phyloP scores from a whole-genome alignment of 2,888 invertebrate genomes.

The Agrilus biguttatus region DNA sequence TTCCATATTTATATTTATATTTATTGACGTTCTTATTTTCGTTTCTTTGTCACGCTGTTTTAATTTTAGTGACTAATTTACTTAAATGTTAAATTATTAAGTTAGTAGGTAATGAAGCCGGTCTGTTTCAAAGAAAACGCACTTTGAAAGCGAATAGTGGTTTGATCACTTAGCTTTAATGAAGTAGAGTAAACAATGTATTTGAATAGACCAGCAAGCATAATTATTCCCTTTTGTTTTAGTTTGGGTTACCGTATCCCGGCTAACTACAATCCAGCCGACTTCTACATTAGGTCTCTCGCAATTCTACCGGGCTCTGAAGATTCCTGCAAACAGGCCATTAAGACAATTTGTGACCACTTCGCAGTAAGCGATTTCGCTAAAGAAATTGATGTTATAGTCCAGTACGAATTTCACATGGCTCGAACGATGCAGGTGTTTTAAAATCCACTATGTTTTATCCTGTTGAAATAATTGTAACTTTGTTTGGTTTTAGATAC shows the following conservation, averaged over 20 bases:
- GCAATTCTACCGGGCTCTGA: constrained; percentile 69
- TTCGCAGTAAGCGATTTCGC: constrained; percentile 66
- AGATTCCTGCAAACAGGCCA: constrained; percentile 50
- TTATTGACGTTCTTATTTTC: no score
- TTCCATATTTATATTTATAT: no score
- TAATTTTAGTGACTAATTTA: no score
- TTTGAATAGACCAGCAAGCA: no score
- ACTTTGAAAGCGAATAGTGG: no score
- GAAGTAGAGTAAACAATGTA: background rate
- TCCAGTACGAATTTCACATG: constrained; percentile 59
- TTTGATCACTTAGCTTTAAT: background rate
- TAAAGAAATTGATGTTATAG: constrained; percentile 59
- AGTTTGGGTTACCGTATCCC: constrained; percentile 67
- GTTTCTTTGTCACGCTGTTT: no score
- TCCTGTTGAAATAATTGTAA: background rate
- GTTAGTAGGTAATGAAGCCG: no score
- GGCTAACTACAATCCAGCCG: constrained; percentile 75
- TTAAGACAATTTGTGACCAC: constrained; percentile 60
- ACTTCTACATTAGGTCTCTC: constrained; percentile 73
- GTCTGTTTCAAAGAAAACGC: no score
- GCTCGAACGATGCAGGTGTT: constrained; percentile 38
- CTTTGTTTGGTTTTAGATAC: background rate
- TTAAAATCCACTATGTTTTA: background rate
- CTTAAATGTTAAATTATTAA: no score
- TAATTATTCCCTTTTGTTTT: constrained; percentile 8